phyloP scores from a whole-genome alignment of 2,888 invertebrate genomes.

The Habrosyne pyritoides region DNA sequence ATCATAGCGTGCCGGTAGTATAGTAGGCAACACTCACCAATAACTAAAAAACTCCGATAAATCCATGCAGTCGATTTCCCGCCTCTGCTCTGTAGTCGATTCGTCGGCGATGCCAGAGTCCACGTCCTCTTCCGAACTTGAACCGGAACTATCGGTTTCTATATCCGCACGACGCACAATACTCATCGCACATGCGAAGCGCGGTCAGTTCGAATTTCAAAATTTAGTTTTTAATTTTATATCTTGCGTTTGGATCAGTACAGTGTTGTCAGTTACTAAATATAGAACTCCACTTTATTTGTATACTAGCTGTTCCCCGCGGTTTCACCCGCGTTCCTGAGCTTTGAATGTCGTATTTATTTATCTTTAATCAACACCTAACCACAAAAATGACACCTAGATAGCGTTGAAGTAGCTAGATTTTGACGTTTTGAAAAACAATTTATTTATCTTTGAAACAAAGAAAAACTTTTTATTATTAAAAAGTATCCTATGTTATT shows the following conservation, averaged over 20 bases:
- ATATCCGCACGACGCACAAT: slow-evolving; percentile 53
- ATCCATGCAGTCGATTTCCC: slow-evolving; percentile 72
- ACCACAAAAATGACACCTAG: too few species aligned
- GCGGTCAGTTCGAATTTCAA: not conserved
- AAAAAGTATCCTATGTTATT: too few species aligned
- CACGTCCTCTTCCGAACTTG: slow-evolving; percentile 70
- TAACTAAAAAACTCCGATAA: slow-evolving; percentile 70
- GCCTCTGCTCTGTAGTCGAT: slow-evolving; percentile 29
- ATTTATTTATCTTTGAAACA: too few species aligned
- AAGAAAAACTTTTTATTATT: too few species aligned
- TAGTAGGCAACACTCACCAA: slow-evolving; percentile 57
- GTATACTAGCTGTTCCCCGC: not conserved
- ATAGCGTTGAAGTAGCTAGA: too few species aligned
- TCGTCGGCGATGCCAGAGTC: slow-evolving; percentile 77
- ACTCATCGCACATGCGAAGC: slow-evolving; percentile 12
- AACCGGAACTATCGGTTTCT: slow-evolving; percentile 51
- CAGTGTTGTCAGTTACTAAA: not conserved
- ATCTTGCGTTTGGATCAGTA: not conserved
- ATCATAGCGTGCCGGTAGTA: too few species aligned
- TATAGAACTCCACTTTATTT: not conserved
- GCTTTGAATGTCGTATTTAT: too few species aligned
- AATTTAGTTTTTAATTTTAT: not conserved
- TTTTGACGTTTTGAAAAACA: too few species aligned
- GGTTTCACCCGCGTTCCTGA: too few species aligned
- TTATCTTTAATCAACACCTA: too few species aligned